Evolutionary conservation across 2,797 vertebrate genomes (phyloP), one percentile per base, ranked within the genome.

Genomic region (Brachyrhaphis roseni): DNA sequence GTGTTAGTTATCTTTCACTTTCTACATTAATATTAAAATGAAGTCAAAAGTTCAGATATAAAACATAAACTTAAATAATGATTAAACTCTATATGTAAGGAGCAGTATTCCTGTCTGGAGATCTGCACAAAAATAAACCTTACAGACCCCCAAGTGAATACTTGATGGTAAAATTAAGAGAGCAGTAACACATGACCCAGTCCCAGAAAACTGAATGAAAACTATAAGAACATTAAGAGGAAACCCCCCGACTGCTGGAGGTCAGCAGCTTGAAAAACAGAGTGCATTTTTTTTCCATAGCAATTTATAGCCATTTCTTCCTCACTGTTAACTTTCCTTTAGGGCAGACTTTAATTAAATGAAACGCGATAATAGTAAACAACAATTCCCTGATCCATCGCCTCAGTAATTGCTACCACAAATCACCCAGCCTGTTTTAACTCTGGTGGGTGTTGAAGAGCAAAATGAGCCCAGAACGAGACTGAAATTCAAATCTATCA

Each of bases 331-430:
- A 71, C 26, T 47, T 53, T 4, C 66, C 26, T 26, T 36, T 23
- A 74, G 49, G 72, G 34, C 20, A 26, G 20, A 74, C 49, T 51
- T 51, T 53, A 45, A 71, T 71, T 71, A 71, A 71, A 45, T 46
- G 68, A 71, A 45, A 46, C 16, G 26, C 26, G 68, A 71, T 71
- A 45, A 45, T 71, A 71, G 68, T 28, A 34, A 8, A 51, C 5
- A 43, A 31, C 36, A 62, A 76, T 34, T 76, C 53, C 55, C 31
- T 15, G 6, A 28, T 46, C 41, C 68, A 46, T 71, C 68, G 26
- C 68, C 45, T 49, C 20, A 36, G 43, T 66, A 47, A 62, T 64
- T 62, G 11, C 57, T 62, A 39, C 43, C 41, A 43, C 53, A 55
- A 74, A 57, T 55, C 36, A 28, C 73, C 23, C 34, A 41, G 10